Evolutionary conservation across 2,113 vertebrate genomes (phyloP).

Genomic region (Sapayoa aenigma): DNA sequence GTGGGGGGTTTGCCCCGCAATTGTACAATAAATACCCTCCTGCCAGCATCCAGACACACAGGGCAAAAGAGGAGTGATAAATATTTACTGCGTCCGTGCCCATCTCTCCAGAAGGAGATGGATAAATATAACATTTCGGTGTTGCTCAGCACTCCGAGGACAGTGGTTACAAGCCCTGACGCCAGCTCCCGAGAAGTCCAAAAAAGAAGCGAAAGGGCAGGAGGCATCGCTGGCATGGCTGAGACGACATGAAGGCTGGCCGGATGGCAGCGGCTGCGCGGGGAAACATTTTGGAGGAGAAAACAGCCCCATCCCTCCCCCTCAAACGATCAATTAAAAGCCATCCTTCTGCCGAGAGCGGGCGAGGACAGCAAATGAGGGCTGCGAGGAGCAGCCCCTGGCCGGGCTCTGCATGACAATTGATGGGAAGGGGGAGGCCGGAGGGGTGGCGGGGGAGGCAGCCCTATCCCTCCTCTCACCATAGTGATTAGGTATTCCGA

Average conservation of each 20-base stretch:
- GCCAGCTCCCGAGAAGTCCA: neutral
- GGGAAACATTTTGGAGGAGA: slow-evolving; percentile 60
- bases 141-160: neutral
- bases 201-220: neutral
- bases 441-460: slow-evolving; percentile 20
- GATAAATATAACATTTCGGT: neutral
- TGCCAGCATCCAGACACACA: neutral
- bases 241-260: neutral
- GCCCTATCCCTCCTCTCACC: slow-evolving; percentile 71
- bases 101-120: neutral
- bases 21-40: neutral
- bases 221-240: neutral
- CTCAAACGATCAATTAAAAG: slow-evolving; percentile 74
- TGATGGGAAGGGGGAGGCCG: slow-evolving; percentile 63
- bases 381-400: slow-evolving; percentile 51
- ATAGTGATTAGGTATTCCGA: slow-evolving; percentile 80
- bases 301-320: slow-evolving; percentile 58
- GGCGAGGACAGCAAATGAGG: slow-evolving; percentile 37
- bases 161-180: neutral
- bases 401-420: slow-evolving; percentile 80
- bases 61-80: neutral
- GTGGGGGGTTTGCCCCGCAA: neutral
- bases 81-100: neutral
- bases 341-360: slow-evolving; percentile 69
- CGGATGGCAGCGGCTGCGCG: neutral